Evolutionary conservation across 2,888 invertebrate species (phyloP), one percentile per base, ranked within the genome.

Genomic region (Oeneis ivallda): DNA sequence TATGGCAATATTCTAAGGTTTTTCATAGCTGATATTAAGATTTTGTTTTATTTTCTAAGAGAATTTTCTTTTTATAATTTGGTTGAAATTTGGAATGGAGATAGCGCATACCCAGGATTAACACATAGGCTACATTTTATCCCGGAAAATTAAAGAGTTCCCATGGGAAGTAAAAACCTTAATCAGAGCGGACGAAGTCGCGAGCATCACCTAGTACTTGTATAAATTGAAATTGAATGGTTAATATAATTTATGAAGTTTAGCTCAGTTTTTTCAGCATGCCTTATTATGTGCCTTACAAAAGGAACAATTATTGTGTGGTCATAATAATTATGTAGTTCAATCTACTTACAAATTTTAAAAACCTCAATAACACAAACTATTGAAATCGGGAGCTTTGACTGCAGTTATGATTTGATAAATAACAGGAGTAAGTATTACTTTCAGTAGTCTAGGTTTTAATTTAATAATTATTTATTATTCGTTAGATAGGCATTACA

Each of bases 241-340:
- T 26, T 4, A 5, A 5, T 26, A 26, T 26, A 26, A 5, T 26
- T 26, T 5, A 4, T 26, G 26, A 37, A 45, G 45, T 8, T 15
- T 9, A 45, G 32, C 19, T 50, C 26, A 50, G 50, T 53, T 34
- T 34, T 13, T 34, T n/a, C 34, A 53, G 52, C 52, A 53, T 53
- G 53, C 53, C 53, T 53, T 53, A 53, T n/a, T 15, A 37, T 34
- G 50, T 50, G 53, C 53, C 53, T 53, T 53, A 53, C 15, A 53
- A 34, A 10, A 11, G 19, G n/a, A 34, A 19, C 49, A 49, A 49
- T n/a, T 53, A 34, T 34, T 61, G 64, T 56, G 49, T 60, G 75
- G 73, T 72, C 49, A 49, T n/a, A n/a, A n/a, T n/a, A n/a, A n/a
- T n/a, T n/a, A n/a, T 26, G 26, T 26, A 47, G 9, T 15, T 47